phyloP scores from a whole-genome alignment of 2,113 vertebrate genomes.

The Chauna torquata region DNA sequence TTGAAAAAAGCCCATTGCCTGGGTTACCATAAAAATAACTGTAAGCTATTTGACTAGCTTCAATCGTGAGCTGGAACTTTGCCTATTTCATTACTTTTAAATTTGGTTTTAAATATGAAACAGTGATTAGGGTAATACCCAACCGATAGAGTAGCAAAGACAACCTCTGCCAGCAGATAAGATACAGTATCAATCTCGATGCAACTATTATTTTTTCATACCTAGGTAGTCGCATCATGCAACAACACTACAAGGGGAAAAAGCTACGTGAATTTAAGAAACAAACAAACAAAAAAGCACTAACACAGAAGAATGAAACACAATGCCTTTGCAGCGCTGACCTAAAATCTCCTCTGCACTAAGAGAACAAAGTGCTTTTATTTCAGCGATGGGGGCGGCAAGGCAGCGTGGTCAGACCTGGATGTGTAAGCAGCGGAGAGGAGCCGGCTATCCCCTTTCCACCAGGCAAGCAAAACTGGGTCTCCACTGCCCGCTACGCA shows the following conservation, averaged over 20 bases:
- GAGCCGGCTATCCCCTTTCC: not conserved
- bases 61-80: not conserved
- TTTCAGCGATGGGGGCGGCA: not conserved
- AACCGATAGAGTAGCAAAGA: fast-evolving
- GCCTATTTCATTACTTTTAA: not conserved
- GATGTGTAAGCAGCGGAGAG: not conserved
- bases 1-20: not conserved
- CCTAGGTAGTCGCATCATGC: not conserved
- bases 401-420: not conserved
- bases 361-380: not conserved
- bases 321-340: not conserved
- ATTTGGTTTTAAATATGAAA: not conserved
- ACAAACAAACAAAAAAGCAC: not conserved
- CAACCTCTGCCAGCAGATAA: not conserved
- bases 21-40: not conserved
- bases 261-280: not conserved
- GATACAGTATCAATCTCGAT: fast-evolving
- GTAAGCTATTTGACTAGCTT: not conserved
- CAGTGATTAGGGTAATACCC: fast-evolving
- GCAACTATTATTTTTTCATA: not conserved
- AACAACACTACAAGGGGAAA: not conserved
- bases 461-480: not conserved
- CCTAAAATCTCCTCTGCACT: not conserved
- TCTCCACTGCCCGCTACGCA: not conserved
- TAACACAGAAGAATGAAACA: not conserved